Conservation (phyloP, 2,888 invertebrate genomes). For the Stenchaetothrips biformis region DNA sequence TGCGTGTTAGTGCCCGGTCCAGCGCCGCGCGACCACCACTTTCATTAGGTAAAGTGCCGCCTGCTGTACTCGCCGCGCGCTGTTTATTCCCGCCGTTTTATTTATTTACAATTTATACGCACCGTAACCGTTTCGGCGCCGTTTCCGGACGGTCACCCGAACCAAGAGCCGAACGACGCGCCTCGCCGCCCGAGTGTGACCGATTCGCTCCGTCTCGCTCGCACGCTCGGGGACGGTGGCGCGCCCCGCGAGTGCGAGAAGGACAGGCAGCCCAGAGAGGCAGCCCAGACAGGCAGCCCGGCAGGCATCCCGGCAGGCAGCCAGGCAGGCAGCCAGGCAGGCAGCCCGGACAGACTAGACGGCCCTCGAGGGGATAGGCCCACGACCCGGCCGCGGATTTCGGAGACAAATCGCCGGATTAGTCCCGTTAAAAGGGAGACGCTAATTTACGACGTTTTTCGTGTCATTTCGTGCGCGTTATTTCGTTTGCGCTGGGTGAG, state of each 20-base stretch:
- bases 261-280: not conserved
- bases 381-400: not conserved
- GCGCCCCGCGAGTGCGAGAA: not conserved
- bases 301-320: too few species aligned
- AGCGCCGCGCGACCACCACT: not conserved
- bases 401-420: not conserved
- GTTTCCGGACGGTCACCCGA: not conserved
- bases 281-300: too few species aligned
- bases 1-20: too few species aligned
- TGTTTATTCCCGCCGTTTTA: not conserved
- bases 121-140: not conserved
- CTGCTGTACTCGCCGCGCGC: not conserved
- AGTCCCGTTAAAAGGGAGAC: too few species aligned
- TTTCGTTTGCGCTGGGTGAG: too few species aligned
- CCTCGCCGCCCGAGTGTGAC: not conserved
- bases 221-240: not conserved
- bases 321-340: too few species aligned
- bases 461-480: too few species aligned
- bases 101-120: slow-evolving; percentile 16
- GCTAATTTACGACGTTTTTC: too few species aligned
- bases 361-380: too few species aligned
- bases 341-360: too few species aligned
- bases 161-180: not conserved
- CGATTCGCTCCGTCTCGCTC: not conserved
- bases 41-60: slow-evolving; percentile 18